Evolutionary conservation across 2,888 invertebrate species (phyloP).

Genomic region (Phragmatobia fuliginosa): DNA sequence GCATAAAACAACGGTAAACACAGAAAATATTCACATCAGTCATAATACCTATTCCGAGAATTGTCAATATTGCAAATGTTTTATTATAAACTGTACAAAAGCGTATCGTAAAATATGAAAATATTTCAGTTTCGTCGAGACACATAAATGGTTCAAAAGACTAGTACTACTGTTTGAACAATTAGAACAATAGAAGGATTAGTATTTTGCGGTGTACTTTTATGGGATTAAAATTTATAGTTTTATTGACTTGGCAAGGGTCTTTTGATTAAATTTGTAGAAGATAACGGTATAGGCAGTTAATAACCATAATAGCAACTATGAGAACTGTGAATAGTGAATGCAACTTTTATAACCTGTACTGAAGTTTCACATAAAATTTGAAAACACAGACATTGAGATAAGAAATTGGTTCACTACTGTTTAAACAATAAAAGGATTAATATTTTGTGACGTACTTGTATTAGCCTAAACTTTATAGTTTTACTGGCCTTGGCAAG

Average conservation of each 20-base stretch:
- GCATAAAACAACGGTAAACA: background rate
- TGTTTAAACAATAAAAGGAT: too few relatives aligned
- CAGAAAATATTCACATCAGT: background rate
- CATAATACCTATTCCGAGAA: background rate
- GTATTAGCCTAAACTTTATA: too few relatives aligned
- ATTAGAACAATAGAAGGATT: background rate
- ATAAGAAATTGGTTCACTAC: too few relatives aligned
- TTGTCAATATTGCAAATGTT: background rate
- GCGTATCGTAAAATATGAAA: background rate
- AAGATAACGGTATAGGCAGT: background rate
- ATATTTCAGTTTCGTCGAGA: background rate
- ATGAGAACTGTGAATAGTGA: too few relatives aligned
- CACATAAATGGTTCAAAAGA: background rate
- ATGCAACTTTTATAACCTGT: too few relatives aligned
- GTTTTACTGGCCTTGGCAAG: too few relatives aligned
- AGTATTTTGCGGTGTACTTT: background rate
- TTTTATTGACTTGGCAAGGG: background rate
- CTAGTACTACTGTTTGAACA: background rate
- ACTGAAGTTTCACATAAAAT: too few relatives aligned
- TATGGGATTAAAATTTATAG: background rate
- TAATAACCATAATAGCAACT: too few relatives aligned
- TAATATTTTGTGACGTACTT: too few relatives aligned
- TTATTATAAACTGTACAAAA: background rate
- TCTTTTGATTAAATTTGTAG: background rate
- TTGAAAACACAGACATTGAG: too few relatives aligned